Base-by-base conservation (phyloP, 2,797 vertebrate genomes). In the Anguilla anguilla region DNA sequence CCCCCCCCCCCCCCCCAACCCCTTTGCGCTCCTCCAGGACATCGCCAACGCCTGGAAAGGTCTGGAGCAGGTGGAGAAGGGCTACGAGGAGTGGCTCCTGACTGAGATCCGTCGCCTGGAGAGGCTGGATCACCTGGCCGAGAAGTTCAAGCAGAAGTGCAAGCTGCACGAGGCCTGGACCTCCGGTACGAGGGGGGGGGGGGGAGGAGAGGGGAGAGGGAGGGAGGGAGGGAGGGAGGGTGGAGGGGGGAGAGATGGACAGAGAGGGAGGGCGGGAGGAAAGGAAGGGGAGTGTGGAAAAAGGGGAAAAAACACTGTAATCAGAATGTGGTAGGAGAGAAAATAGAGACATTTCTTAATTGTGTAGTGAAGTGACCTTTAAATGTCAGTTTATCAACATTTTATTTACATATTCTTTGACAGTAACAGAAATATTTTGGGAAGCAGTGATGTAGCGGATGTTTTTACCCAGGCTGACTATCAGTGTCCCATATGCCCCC, bases 141-240 rank as follows among this genome's bases (percentile, higher is more conserved):
- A 98, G 94, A 98, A 98, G 94, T 98, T 98, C 94, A 97, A 96
- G 94, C 97, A 98, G 95, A 98, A 98, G 94, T 97, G 97, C 10
- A 7, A 90, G 59, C 94, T 97, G 91, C 97, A 98, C 0, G 97
- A 98, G 94, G 61, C 94, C 92, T 98, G 97, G 97, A 98, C 97
- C 10, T 19, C 39, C 1, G 77, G 77, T 81, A 81, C 10, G 4
- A 2, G 6, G 77, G 7, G 39, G 46, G 46, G 22, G 10, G 39
- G 25, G n/a, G n/a, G n/a, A n/a, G n/a, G 2, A 6, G 43, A 3
- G 69, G 28, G 6, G 22, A 0, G 39, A 6, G 72, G 17, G 35
- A 11, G 31, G 3, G 31, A 6, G 72, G 17, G 31, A 2, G 13
- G 31, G 35, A 1, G 1, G 43, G 39, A 2, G 46, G 46, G 1